phyloP scores from a whole-genome alignment of 2,113 vertebrate species.

The human (Homo sapiens) region GRCh38 chr21:23307001-23307500 shows the following conservation, averaged over 20 bases:
- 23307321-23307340: background rate
- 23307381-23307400: background rate
- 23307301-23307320: background rate
- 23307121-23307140: background rate
- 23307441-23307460: background rate
- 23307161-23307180: background rate
- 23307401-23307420: background rate
- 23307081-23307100: background rate
- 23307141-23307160: background rate
- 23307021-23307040: background rate
- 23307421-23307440: background rate
- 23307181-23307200: background rate
- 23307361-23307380: background rate
- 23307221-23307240: background rate
- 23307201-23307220: accelerated
- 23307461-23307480: background rate
- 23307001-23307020: background rate
- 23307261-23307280: background rate
- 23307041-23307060: background rate
- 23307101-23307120: background rate
- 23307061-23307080: background rate
- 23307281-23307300: background rate
- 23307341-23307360: background rate
- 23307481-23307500: background rate
- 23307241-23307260: background rate